Evolutionary conservation across 2,888 invertebrate genomes (phyloP), one percentile per base, ranked within the genome.

Genomic region (Nycteola revayana): DNA sequence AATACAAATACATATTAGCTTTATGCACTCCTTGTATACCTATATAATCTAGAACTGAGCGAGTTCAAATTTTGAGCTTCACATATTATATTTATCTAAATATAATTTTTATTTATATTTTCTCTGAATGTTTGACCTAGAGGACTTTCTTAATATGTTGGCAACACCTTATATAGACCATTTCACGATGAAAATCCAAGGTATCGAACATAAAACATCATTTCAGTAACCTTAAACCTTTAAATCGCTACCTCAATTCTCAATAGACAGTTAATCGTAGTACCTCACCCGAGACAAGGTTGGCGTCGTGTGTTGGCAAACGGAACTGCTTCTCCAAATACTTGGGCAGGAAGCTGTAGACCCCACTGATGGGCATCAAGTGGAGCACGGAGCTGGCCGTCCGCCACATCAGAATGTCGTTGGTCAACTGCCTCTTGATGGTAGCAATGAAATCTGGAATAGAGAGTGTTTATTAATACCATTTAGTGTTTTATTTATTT

Each of bases 241-340:
- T 7, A 17, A 8, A 10, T 22, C 10, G 6, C 18, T 7, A 35
- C 21, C 20, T 17, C 31, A 32, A 18, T 14, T 33, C 24, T 22
- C 38, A 47, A 49, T 36, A 42, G 38, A 57, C 47, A 49, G 48
- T 57, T 56, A 36, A 38, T 36, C 32, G 53, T 75, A 75, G 77
- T 82, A 80, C 78, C 83, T 83, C 83, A 94, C 95, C 95, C 83
- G 96, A 95, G 69, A 97, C 94, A 91, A 97, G 93, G 80, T 96
- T 96, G 47, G 97, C 97, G 65, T 95, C 93, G 66, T 96, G 94
- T 31, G 97, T 95, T 6, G 96, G 94, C 73, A 97, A 84, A 36
- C 96, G 92, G 89, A 97, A 97, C 90, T 97, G 96, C 49, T 95
- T 94, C 90, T 97, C 97, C 59, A 97, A 89, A 81, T 97, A 97